A percentile compares a stretch with the other conserved stretches of the same genome.
Evolutionary conservation across 2,113 vertebrate genomes (phyloP).

Genomic region (Microtus montanus): DNA sequence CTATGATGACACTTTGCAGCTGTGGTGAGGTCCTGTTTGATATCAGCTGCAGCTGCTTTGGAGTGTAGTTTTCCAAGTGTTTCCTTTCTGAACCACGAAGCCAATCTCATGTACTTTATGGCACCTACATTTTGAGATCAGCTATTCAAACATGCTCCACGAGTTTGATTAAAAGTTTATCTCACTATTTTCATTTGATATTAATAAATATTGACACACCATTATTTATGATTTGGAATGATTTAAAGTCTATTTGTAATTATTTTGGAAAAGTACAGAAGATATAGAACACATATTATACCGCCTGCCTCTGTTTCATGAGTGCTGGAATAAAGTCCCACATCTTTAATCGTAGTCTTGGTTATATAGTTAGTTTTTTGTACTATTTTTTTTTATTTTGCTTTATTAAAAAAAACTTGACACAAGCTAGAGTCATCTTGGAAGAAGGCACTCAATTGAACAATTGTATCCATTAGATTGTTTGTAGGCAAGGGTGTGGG

Average conservation of each 20-base stretch:
- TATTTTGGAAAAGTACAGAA: not conserved
- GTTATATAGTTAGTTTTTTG: not conserved
- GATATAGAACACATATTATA: not conserved
- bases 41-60: not conserved
- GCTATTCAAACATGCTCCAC: not conserved
- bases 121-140: not conserved
- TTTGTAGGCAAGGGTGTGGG: not conserved
- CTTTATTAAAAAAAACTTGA: not conserved
- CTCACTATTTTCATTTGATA: not conserved
- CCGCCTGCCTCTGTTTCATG: not conserved
- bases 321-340: not conserved
- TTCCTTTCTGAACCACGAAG: not conserved
- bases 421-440: not conserved
- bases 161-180: constrained; percentile 15
- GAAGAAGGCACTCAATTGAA: not conserved
- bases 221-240: constrained; percentile 12
- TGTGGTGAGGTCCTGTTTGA: not conserved
- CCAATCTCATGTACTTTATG: constrained; percentile 24
- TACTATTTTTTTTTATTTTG: not conserved
- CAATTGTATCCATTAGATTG: not conserved
- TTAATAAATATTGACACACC: not conserved
- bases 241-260: constrained; percentile 24
- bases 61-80: not conserved
- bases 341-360: not conserved
- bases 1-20: not conserved